Base-by-base conservation (phyloP, 2,113 vertebrate genomes). In the Grantiella picta region DNA sequence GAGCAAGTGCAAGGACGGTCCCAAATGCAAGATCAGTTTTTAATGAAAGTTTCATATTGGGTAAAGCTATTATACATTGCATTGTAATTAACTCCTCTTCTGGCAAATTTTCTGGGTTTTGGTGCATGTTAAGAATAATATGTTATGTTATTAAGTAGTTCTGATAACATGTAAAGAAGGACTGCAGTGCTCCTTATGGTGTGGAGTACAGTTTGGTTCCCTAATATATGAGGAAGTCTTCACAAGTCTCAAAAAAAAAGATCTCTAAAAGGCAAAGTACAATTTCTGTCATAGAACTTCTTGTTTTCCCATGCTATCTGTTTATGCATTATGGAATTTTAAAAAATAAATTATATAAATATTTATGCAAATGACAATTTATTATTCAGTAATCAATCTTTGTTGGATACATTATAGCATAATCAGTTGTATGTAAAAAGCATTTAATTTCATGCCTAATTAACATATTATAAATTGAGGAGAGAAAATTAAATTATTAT, bases 401-500 rank as follows among this genome's bases (percentile, higher is more conserved):
- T 95, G 96, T 97, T 97, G 94, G 95, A 73, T 96, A 92, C 63
- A 96, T 96, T 97, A 89, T 94, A 86, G 93, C 89, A 65, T 97
- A 97, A 97, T 97, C 95, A 97, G 96, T 96, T 97, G 82, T 97
- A 96, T 97, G 95, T 94, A 96, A 97, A 97, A 97, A 94, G 95
- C 94, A 94, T 96, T 97, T 96, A 87, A 96, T 97, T 97, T 97
- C 92, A 95, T 96, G 95, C 95, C 92, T 97, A 95, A 95, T 97
- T 97, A 97, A 92, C 96, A 97, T 97, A 96, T 94, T 97, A 96
- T 85, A 97, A 96, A 96, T 92, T 87, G 92, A 95, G 81, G 89
- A 94, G 82, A 91, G 86, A 95, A 96, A 97, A 97, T 97, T 97
- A 92, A 97, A 97, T 97, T 97, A 97, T 97, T 97, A 97, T 96